Base-by-base conservation (phyloP, 2,797 vertebrate species). In the Cyprinodon diabolis region DNA sequence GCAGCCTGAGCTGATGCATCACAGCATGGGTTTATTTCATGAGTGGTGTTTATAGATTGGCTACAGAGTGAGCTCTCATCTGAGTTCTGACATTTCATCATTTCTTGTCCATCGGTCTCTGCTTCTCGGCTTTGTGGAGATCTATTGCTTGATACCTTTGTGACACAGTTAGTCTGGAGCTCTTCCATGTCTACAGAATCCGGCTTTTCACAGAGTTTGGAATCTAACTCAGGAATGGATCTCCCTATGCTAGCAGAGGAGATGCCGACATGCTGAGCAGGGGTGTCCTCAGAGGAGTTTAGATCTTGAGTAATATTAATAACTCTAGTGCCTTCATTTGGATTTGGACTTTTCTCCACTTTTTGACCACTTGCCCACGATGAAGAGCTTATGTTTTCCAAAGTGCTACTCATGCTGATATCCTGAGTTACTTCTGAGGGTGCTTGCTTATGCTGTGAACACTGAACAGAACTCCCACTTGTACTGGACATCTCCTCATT, bases 301-400 rank as follows among this genome's bases (percentile, higher is more conserved):
- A 87, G 37, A 68, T 90, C 82, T 0, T 0, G 69, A 23, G 88
- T 91, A 55, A 87, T 43, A 72, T 91, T 88, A 17, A 60, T 70
- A 73, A 85, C 69, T 23, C 68, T 37, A 6, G 13, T 15, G 12
- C 0, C 17, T 2, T 37, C 10, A 4, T n/a, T 8, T 43, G 35
- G 13, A 8, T 37, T 68, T 43, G 43, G 35, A 55, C 52, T 43
- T 17, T 12, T 75, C 4, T 4, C 63, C 15, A 56, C 7, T 57
- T 76, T 78, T 76, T 75, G 40, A 37, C 21, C 72, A 68, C 71
- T 63, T 3, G 37, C n/a, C 63, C 85, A 81, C 4, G 15, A 35
- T 43, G 75, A 84, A 17, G 78, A 69, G 10, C 8, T 17, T 43
- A 51, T 68, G 25, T 71, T 78, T 73, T 83, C 78, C 23, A 77